A percentile compares a stretch with the other conserved stretches of the same genome.
Evolutionary conservation across 2,888 invertebrate species (phyloP).

Genomic region (Tanaodytes sp.): DNA sequence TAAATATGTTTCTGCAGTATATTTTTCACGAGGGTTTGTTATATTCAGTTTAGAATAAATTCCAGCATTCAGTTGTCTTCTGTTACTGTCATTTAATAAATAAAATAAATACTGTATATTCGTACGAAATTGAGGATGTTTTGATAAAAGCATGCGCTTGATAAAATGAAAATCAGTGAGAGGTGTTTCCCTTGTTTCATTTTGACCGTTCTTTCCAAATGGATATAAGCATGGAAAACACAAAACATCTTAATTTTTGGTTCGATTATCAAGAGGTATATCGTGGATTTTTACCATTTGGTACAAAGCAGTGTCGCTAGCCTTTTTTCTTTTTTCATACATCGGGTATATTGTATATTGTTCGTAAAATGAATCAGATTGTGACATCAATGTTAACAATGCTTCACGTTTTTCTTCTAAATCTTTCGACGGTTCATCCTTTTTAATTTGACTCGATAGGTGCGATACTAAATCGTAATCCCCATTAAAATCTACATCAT

Average conservation of each 20-base stretch:
- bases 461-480: too few relatives aligned
- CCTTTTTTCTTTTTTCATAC: not conserved
- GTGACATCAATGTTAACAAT: too few relatives aligned
- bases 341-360: conserved; percentile 7
- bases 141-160: conserved; percentile 28
- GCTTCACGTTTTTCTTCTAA: too few relatives aligned
- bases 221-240: conserved; percentile 45
- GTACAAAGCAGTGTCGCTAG: not conserved
- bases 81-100: conserved; percentile 55
- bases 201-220: conserved; percentile 3
- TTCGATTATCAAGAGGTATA: conserved; percentile 46
- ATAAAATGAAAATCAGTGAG: conserved; percentile 2
- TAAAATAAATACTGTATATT: conserved; percentile 59
- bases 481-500: too few relatives aligned
- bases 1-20: conserved; percentile 16
- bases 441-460: too few relatives aligned
- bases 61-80: conserved; percentile 52
- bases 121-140: conserved; percentile 54
- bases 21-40: conserved; percentile 38
- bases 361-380: too few relatives aligned
- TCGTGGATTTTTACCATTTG: conserved; percentile 41
- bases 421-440: too few relatives aligned
- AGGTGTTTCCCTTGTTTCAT: not conserved
- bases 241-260: conserved; percentile 23
- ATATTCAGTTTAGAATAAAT: conserved; percentile 54